phyloP scores from a whole-genome alignment of 1,140 invertebrate genomes.

The Drosophila tsacasi region DNA sequence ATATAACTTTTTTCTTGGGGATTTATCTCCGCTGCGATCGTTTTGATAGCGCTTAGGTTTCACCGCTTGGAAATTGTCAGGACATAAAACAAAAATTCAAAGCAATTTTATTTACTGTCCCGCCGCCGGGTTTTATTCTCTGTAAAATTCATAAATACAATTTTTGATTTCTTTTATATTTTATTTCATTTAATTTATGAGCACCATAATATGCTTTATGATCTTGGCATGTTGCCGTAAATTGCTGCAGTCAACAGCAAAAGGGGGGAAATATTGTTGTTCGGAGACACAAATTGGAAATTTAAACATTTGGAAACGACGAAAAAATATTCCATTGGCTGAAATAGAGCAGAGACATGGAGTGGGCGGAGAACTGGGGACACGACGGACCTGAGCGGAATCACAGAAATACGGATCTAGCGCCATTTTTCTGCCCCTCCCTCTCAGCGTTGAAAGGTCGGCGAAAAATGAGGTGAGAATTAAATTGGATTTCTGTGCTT shows the following conservation, averaged over 20 bases:
- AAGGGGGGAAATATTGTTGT: slow-evolving; percentile 49
- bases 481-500: slow-evolving; percentile 36
- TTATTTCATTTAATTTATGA: slow-evolving; percentile 80
- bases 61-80: slow-evolving; percentile 43
- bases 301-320: slow-evolving; percentile 61
- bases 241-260: slow-evolving; percentile 79
- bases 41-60: slow-evolving; percentile 52
- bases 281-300: slow-evolving; percentile 68
- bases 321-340: slow-evolving; percentile 72
- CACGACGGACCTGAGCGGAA: slow-evolving; percentile 10
- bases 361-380: slow-evolving; percentile 19
- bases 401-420: slow-evolving; percentile 17
- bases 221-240: slow-evolving; percentile 80
- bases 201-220: slow-evolving; percentile 80
- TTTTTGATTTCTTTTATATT: slow-evolving; percentile 53
- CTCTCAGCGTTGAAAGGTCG: slow-evolving; percentile 15
- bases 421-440: slow-evolving; percentile 31
- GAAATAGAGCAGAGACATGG: slow-evolving; percentile 36
- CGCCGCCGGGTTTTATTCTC: slow-evolving; percentile 8
- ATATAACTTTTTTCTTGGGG: neutral
- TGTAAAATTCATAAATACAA: slow-evolving; percentile 56
- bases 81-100: slow-evolving; percentile 29
- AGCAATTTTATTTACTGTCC: slow-evolving; percentile 20
- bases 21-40: slow-evolving; percentile 22
- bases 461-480: slow-evolving; percentile 51